A percentile compares a stretch with the other conserved stretches of the same genome.
These are phyloP conservation scores for Venturia canescens DNA, from an alignment of 1,140 invertebrate genomes.

Conservation along the genomic window DNA sequence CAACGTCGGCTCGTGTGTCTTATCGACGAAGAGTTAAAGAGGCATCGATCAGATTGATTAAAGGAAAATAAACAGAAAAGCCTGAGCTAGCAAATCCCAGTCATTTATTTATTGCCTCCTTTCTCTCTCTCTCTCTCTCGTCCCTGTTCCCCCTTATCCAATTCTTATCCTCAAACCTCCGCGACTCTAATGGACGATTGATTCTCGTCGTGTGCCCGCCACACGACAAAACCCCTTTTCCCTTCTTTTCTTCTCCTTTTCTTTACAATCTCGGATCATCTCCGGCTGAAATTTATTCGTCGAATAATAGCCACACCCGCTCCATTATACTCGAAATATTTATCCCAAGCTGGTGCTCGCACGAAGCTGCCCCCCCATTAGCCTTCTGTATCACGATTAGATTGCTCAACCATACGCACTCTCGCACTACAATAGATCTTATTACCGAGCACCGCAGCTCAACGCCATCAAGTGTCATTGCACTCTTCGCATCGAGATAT, in stretches of 20 bases:
- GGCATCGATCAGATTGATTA: conserved; percentile 30
- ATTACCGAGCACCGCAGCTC: too few relatives aligned
- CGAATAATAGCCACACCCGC: neutral
- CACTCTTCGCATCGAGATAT: too few relatives aligned
- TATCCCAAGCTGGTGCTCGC: neutral
- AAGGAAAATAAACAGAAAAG: conserved; percentile 2
- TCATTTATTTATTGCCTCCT: conserved; percentile 1
- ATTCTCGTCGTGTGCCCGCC: neutral
- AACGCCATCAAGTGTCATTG: too few relatives aligned
- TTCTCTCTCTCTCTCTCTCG: neutral
- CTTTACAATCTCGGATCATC: neutral
- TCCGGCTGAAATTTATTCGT: neutral
- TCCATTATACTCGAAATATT: neutral
- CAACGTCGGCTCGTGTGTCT: neutral
- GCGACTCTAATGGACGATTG: neutral
- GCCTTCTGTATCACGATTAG: neutral
- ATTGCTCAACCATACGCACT: neutral
- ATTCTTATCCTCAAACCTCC: neutral
- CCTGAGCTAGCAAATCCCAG: neutral
- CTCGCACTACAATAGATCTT: too few relatives aligned
- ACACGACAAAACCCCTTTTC: neutral
- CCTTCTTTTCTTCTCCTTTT: neutral
- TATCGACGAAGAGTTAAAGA: neutral
- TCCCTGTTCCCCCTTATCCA: neutral
- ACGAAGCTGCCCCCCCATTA: too few relatives aligned